Evolutionary conservation across 2,113 vertebrate genomes (phyloP).

Genomic region (Poeciliopsis retropinna): DNA sequence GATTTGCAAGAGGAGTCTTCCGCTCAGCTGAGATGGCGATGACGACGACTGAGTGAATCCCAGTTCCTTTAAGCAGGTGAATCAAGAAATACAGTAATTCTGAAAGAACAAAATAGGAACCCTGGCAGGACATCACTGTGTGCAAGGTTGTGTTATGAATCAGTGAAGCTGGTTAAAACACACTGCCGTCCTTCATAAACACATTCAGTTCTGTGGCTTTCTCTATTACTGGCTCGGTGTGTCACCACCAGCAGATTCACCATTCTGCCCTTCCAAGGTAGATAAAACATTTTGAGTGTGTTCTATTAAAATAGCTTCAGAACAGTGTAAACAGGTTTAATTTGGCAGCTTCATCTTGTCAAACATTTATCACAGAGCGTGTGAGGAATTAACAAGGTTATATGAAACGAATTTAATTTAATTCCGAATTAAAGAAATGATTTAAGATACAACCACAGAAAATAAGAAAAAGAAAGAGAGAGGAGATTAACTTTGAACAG

Average conservation of each 20-base stretch:
- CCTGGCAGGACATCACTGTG: neutral
- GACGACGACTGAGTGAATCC: too few relatives aligned
- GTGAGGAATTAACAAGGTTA: neutral
- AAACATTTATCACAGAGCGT: neutral
- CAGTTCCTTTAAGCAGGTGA: too few relatives aligned
- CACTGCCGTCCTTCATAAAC: neutral
- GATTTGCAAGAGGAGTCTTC: too few relatives aligned
- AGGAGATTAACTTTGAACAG: conserved; percentile 38
- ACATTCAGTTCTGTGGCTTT: neutral
- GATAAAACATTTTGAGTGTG: neutral
- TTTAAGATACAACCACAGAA: neutral
- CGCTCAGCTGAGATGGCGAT: too few relatives aligned
- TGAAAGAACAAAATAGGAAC: neutral
- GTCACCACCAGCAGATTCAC: neutral
- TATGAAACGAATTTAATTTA: too few relatives aligned
- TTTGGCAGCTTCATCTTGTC: neutral
- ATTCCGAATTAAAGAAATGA: neutral
- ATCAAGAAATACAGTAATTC: neutral
- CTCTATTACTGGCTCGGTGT: neutral
- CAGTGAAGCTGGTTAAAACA: neutral
- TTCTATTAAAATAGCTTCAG: neutral
- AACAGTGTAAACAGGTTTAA: neutral
- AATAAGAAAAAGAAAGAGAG: conserved; percentile 12
- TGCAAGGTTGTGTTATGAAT: neutral
- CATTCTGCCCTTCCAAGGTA: neutral